Percentiles rank a stretch among this genome's conserved stretches.
Evolutionary conservation across 2,113 vertebrate genomes (phyloP).

Genomic region (Ceratotherium simum): DNA sequence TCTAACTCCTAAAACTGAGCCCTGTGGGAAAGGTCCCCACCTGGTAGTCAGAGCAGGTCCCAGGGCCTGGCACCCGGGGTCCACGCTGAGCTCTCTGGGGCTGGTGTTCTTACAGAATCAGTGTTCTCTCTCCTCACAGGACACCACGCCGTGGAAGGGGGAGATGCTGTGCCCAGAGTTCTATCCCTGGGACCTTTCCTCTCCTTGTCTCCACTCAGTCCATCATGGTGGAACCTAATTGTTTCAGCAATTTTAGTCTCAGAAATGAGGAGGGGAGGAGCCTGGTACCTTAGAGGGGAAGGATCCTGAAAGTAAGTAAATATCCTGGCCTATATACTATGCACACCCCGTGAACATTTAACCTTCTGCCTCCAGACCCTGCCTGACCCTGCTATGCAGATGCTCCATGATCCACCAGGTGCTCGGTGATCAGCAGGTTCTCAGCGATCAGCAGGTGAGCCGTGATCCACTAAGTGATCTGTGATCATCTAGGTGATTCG

Average conservation of each 20-base stretch:
- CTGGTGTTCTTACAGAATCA: too few species aligned
- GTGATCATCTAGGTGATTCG: background rate
- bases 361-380: background rate
- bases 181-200: background rate
- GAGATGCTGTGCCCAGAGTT: accelerated
- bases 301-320: background rate
- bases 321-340: too few species aligned
- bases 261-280: background rate
- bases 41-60: background rate
- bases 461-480: background rate
- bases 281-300: too few species aligned
- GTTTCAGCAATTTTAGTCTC: background rate
- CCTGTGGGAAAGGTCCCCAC: too few species aligned
- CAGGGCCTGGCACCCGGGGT: background rate
- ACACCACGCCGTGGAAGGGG: accelerated
- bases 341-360: accelerated
- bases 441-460: background rate
- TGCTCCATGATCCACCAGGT: too few species aligned
- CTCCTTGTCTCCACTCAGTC: background rate
- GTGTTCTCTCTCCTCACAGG: background rate
- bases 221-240: background rate
- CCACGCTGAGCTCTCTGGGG: background rate
- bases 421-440: background rate
- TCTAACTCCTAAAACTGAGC: background rate
- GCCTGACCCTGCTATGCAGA: accelerated